Percentiles rank a stretch among this genome's conserved stretches.
Conservation (phyloP, 1,140 invertebrate genomes). For the Drosophila nigromelanica region DNA sequence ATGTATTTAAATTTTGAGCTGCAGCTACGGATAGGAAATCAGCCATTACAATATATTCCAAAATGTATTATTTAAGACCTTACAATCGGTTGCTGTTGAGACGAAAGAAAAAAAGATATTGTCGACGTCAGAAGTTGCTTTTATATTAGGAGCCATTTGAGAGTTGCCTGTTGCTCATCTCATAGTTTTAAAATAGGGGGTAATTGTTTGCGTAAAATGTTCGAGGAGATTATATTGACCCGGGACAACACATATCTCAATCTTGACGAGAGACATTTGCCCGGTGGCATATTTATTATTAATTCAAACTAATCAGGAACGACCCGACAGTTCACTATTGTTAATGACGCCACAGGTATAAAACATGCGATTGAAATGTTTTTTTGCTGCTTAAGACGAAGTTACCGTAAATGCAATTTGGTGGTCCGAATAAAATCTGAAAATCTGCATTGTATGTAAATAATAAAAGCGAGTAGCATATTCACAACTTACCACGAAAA, state of each 20-base stretch:
- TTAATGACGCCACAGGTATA: not conserved
- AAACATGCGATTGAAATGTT: slow-evolving; percentile 12
- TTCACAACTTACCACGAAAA: too few relatives aligned
- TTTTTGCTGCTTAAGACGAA: too few relatives aligned
- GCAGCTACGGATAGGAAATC: not conserved
- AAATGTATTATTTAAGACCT: not conserved
- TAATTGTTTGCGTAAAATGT: not conserved
- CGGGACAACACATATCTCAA: slow-evolving; percentile 34
- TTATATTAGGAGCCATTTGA: slow-evolving; percentile 2
- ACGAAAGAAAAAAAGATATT: not conserved
- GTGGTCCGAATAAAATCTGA: too few relatives aligned
- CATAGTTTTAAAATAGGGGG: not conserved
- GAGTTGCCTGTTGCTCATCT: slow-evolving; percentile 3
- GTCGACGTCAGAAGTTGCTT: not conserved
- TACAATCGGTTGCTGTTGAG: not conserved
- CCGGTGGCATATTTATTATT: slow-evolving; percentile 35
- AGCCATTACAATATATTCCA: not conserved
- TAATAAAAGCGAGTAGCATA: too few relatives aligned
- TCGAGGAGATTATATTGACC: not conserved
- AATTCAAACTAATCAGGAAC: slow-evolving; percentile 28
- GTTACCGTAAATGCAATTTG: not conserved
- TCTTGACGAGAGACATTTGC: slow-evolving; percentile 21
- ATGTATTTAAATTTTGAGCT: too few relatives aligned
- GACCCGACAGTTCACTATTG: slow-evolving; percentile 24
- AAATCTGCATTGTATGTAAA: too few relatives aligned